Percentiles rank a stretch among this genome's conserved stretches.
Conservation (phyloP, 92 coral and sea anemone species). For the Zoanthus solanderi region DNA sequence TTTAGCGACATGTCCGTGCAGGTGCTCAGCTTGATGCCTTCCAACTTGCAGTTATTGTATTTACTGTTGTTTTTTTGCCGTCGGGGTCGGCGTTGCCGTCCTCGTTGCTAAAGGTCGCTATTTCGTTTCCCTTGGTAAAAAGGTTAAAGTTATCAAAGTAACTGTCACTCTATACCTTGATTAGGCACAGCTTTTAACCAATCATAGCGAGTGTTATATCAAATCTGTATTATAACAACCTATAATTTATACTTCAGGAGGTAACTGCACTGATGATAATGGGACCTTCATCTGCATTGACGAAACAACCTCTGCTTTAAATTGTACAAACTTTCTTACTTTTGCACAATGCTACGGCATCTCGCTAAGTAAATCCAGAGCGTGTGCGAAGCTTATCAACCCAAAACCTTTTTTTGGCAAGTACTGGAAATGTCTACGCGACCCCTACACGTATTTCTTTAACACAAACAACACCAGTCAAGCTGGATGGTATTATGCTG, state of each 20-base stretch:
- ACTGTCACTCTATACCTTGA: too few species aligned
- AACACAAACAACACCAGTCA: conserved; percentile 14
- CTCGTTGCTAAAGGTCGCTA: too few species aligned
- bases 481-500: conserved; percentile 26
- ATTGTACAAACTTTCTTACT: conserved; percentile 8
- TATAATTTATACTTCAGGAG: background rate
- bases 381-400: conserved; percentile 16
- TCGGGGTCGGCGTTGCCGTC: too few species aligned
- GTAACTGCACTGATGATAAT: background rate
- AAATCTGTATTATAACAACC: background rate
- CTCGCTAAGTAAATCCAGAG: background rate
- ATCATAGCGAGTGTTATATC: too few species aligned
- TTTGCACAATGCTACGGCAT: conserved; percentile 15
- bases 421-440: conserved; percentile 37
- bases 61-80: too few species aligned
- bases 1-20: too few species aligned
- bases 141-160: too few species aligned
- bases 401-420: conserved; percentile 6
- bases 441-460: conserved; percentile 21
- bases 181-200: too few species aligned
- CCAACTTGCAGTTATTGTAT: too few species aligned
- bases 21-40: too few species aligned
- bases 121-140: too few species aligned
- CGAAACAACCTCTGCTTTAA: background rate
- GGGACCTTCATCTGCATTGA: conserved; percentile 10